These are phyloP conservation scores for Sylvia borin DNA, from an alignment of 2,797 vertebrate genomes.

Conservation along the genomic window DNA sequence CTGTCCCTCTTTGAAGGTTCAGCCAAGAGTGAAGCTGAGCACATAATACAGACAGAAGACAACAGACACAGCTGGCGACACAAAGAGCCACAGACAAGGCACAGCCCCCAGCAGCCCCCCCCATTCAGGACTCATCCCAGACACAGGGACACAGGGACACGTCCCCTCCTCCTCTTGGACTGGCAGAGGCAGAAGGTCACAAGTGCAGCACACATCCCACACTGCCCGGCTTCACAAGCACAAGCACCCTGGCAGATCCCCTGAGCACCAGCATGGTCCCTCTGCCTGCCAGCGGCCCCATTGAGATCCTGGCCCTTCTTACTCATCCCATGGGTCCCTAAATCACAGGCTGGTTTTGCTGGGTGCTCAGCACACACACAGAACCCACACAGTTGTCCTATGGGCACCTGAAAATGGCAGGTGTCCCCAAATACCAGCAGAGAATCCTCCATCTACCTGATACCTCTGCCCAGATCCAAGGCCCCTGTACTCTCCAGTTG, in stretches of 20 bases:
- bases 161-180: background rate
- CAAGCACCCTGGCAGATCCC: rapidly evolving
- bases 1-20: background rate
- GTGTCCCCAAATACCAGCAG: rapidly evolving
- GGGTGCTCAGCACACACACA: rapidly evolving
- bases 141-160: rapidly evolving
- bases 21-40: background rate
- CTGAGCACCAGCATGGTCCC: rapidly evolving
- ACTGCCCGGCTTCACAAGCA: background rate
- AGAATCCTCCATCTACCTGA: rapidly evolving
- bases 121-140: background rate
- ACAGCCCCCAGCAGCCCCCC: background rate
- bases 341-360: rapidly evolving
- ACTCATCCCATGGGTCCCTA: rapidly evolving
- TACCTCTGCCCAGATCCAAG: rapidly evolving
- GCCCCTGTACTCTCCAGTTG: background rate
- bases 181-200: background rate
- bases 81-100: rapidly evolving
- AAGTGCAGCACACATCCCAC: background rate
- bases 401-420: rapidly evolving
- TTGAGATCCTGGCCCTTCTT: rapidly evolving
- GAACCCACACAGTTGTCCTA: background rate
- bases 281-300: rapidly evolving
- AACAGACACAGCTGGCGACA: rapidly evolving
- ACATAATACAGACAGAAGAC: background rate